These are phyloP conservation scores for Aphis craccivora DNA, from an alignment of 1,140 invertebrate genomes.

Conservation along the genomic window DNA sequence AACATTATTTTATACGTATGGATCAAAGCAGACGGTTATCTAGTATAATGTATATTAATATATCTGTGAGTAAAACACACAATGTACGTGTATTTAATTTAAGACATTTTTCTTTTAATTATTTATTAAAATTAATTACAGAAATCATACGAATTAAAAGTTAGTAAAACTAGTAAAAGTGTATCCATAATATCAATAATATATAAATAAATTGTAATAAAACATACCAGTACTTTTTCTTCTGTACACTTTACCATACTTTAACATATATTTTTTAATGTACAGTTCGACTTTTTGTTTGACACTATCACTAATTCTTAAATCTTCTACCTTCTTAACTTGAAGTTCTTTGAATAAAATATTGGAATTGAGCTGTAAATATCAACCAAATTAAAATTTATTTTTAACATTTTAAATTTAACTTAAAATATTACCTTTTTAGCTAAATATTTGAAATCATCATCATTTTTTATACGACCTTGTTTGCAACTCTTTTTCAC, in stretches of 20 bases:
- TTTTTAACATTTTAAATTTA: constrained; percentile 17
- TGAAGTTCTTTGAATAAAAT: constrained; percentile 96
- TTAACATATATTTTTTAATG: constrained; percentile 94
- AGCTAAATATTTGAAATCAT: constrained; percentile 95
- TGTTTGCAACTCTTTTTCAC: constrained; percentile 82
- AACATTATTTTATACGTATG: too few species aligned
- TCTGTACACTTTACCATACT: constrained; percentile 80
- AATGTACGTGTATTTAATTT: neutral
- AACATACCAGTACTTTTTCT: constrained; percentile 69
- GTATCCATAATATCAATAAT: neutral
- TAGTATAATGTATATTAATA: neutral
- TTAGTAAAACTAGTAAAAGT: too few species aligned
- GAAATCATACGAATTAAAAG: neutral
- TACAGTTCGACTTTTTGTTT: constrained; percentile 92
- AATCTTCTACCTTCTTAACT: constrained; percentile 83
- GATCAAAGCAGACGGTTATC: too few species aligned
- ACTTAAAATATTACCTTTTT: constrained; percentile 77
- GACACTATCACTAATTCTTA: constrained; percentile 90
- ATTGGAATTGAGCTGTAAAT: constrained; percentile 80
- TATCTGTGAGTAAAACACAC: neutral
- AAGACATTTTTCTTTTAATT: neutral
- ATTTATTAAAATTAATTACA: too few species aligned
- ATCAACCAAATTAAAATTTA: constrained; percentile 47
- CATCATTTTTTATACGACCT: constrained; percentile 85
- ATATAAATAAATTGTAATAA: neutral